phyloP scores from a whole-genome alignment of 2,888 invertebrate species.

The Metalampra italica region DNA sequence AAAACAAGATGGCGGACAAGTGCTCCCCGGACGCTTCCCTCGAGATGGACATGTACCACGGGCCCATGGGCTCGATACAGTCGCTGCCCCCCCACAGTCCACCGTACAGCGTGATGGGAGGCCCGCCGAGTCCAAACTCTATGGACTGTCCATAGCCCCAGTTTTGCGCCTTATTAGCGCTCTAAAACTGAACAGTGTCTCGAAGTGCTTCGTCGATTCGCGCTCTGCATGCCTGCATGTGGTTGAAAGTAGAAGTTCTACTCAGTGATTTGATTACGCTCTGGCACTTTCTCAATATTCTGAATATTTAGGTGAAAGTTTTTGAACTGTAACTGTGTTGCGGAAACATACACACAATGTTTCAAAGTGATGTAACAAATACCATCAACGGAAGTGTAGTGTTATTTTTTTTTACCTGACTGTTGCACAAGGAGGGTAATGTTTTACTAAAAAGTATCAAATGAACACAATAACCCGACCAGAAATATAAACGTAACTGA shows the following conservation, averaged over 20 bases:
- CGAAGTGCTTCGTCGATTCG: slow-evolving; percentile 15
- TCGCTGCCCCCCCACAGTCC: slow-evolving; percentile 85
- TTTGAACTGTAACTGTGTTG: too few species aligned
- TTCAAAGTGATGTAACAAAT: too few species aligned
- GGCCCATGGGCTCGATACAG: slow-evolving; percentile 82
- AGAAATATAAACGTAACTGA: too few species aligned
- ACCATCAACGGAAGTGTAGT: background rate
- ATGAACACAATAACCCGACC: too few species aligned
- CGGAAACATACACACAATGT: too few species aligned
- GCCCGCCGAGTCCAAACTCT: slow-evolving; percentile 83
- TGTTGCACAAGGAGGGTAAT: background rate
- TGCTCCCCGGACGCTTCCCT: slow-evolving; percentile 82
- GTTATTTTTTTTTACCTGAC: background rate
- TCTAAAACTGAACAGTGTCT: slow-evolving; percentile 27
- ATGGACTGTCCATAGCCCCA: slow-evolving; percentile 85
- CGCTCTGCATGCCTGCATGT: background rate
- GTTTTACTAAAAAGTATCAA: too few species aligned
- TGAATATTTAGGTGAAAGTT: background rate
- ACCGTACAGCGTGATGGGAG: slow-evolving; percentile 82
- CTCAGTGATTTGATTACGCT: background rate
- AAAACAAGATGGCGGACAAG: slow-evolving; percentile 85
- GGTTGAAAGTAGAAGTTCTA: background rate
- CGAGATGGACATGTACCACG: slow-evolving; percentile 81
- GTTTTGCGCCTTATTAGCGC: slow-evolving; percentile 68
- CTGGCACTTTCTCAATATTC: background rate